Percentiles rank a stretch among this genome's conserved stretches.
Evolutionary conservation across 1,140 invertebrate species (phyloP).

Genomic region (Drosophila bifasciata): DNA sequence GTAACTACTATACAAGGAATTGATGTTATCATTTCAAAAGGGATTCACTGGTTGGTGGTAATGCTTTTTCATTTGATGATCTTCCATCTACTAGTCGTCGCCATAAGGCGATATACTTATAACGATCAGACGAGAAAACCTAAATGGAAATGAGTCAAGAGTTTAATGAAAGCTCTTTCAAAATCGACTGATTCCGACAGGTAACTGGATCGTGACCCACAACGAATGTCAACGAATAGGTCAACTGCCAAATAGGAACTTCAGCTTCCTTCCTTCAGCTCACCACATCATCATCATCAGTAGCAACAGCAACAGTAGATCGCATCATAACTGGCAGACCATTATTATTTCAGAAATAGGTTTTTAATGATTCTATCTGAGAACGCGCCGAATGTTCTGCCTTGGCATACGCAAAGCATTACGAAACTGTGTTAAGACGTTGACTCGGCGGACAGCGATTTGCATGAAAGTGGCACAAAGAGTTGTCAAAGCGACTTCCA

Average conservation of each 20-base stretch:
- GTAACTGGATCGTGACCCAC: no score
- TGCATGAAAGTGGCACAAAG: conserved; percentile 78
- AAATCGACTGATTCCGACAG: neutral
- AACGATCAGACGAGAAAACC: no score
- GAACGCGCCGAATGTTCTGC: conserved; percentile 18
- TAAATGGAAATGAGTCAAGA: neutral
- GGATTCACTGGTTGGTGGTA: no score
- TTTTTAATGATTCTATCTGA: conserved; percentile 44
- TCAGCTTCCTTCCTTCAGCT: conserved; percentile 20
- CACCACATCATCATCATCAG: conserved; percentile 18
- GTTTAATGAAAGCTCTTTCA: neutral
- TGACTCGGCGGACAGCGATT: conserved; percentile 57
- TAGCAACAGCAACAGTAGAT: conserved; percentile 7
- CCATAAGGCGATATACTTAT: no score
- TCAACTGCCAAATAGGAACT: conserved; percentile 6
- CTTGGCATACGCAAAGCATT: conserved; percentile 43
- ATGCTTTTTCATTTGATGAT: no score
- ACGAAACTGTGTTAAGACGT: conserved; percentile 70
- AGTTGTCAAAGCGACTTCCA: conserved; percentile 49
- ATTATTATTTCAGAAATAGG: conserved; percentile 37
- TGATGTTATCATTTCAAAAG: neutral
- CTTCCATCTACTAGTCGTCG: no score
- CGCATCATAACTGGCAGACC: conserved; percentile 4
- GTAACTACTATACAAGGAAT: conserved; percentile 6
- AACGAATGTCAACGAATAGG: conserved; percentile 27